Evolutionary conservation across 2,797 vertebrate genomes (phyloP), one percentile per base, ranked within the genome.

Genomic region (Darevskia mixta): DNA sequence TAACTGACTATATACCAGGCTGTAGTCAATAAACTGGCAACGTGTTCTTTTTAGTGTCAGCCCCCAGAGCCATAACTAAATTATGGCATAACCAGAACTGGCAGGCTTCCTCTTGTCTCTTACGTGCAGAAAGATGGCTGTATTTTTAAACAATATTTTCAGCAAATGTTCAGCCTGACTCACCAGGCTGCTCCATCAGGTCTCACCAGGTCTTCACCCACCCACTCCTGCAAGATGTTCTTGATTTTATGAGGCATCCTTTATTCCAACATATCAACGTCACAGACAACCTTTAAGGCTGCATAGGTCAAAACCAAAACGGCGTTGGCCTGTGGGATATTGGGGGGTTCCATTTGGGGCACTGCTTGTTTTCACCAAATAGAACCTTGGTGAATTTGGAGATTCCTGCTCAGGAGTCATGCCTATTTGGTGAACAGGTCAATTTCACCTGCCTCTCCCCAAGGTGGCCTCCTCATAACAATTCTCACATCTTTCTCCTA

Each of bases 1-100:
- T 89, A 94, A 93, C 87, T 82, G 35, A 58, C 9, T 90, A 91
- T 91, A 87, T 79, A 66, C 79, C 32, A 90, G 61, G 35, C 81
- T 93, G 25, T 77, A 77, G 78, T 93, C 86, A 89, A 89, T 88
- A 91, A 91, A 76, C 25, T 80, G 79, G 81, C 25, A 87, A 61
- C 67, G 81, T 32, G 43, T 86, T 82, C 84, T 9, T 49, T 87
- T 92, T 83, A 84, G 67, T 38, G 78, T 87, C 64, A 66, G 32
- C 90, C 71, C 58, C 82, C 29, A 89, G 86, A 83, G 41, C 35
- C 79, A 83, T 89, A 88, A 92, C 87, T 78, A 32, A 87, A 89
- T 94, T 83, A 86, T 38, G 58, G 84, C 72, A 81, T 87, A 83
- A 8, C 15, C 17, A 67, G 49, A 79, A 90, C 76, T n/a, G 61